Evolutionary conservation across 2,797 vertebrate genomes (phyloP).

Genomic region (Sandelia bainsii): DNA sequence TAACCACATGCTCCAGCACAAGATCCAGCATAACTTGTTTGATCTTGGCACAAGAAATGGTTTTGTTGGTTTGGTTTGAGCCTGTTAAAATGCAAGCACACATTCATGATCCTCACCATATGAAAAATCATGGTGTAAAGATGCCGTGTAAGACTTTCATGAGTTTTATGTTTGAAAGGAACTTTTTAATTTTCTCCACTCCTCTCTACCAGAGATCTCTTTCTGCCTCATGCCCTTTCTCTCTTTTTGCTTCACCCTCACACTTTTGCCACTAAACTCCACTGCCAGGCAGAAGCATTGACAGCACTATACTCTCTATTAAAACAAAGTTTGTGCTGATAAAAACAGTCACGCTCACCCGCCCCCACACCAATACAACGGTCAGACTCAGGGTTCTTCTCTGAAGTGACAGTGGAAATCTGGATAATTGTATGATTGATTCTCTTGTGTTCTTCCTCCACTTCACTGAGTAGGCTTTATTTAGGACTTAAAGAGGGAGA

Average conservation of each 20-base stretch:
- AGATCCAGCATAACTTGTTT: too few relatives aligned
- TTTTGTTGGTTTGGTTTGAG: slow-evolving; percentile 41
- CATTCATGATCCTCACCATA: slow-evolving; percentile 25
- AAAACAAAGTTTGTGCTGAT: slow-evolving; percentile 68
- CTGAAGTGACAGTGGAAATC: slow-evolving; percentile 81
- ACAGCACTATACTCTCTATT: slow-evolving; percentile 53
- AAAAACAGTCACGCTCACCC: slow-evolving; percentile 60
- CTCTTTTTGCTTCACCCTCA: slow-evolving; percentile 34
- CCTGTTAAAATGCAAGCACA: slow-evolving; percentile 50
- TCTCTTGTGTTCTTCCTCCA: slow-evolving; percentile 76
- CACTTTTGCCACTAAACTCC: slow-evolving; percentile 39
- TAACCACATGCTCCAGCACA: too few relatives aligned
- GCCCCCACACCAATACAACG: slow-evolving; percentile 54
- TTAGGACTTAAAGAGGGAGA: slow-evolving; percentile 70
- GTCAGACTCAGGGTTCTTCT: slow-evolving; percentile 64
- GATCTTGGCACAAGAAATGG: neutral
- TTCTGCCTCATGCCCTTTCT: slow-evolving; percentile 24
- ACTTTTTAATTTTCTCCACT: slow-evolving; percentile 55
- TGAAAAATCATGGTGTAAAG: slow-evolving; percentile 36
- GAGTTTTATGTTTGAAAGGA: slow-evolving; percentile 47
- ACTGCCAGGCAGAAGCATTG: slow-evolving; percentile 50
- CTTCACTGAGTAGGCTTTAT: slow-evolving; percentile 78
- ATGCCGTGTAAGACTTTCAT: slow-evolving; percentile 52
- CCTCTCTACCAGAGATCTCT: slow-evolving; percentile 44
- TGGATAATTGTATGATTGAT: slow-evolving; percentile 85